phyloP scores from a whole-genome alignment of 2,888 invertebrate genomes.

The Tachina lurida region DNA sequence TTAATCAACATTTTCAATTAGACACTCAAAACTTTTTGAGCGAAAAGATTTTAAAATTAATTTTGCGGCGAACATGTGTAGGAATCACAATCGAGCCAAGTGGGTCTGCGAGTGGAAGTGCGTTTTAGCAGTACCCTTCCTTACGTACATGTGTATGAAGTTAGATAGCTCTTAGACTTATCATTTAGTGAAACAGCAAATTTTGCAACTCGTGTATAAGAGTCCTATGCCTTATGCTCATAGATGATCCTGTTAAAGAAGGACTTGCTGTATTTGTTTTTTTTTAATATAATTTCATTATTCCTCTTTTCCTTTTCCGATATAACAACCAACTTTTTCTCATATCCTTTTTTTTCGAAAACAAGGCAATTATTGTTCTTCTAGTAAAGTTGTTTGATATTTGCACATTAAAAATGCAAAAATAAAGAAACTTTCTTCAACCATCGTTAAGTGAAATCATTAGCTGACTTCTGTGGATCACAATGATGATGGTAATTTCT shows the following conservation, averaged over 20 bases:
- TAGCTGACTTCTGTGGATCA: constrained; percentile 59
- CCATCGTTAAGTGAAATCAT: constrained; percentile 62
- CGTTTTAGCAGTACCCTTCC: too few relatives aligned
- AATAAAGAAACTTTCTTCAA: constrained; percentile 23
- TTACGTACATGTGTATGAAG: too few relatives aligned
- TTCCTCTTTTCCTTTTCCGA: background rate
- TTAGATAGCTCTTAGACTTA: too few relatives aligned
- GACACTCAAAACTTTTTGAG: too few relatives aligned
- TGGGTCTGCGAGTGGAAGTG: too few relatives aligned
- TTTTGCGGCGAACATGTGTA: too few relatives aligned
- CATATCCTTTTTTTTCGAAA: background rate
- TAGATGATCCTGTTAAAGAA: background rate
- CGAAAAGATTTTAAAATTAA: too few relatives aligned
- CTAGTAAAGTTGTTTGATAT: background rate
- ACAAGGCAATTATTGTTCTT: background rate
- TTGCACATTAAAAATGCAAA: constrained; percentile 53
- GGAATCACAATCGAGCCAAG: too few relatives aligned
- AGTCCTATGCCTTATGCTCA: too few relatives aligned
- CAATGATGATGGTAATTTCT: constrained; percentile 48
- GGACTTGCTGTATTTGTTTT: background rate
- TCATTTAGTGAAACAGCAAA: too few relatives aligned
- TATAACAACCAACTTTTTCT: background rate
- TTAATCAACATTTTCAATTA: too few relatives aligned
- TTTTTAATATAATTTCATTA: background rate
- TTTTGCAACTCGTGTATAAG: too few relatives aligned